Evolutionary conservation across 1,140 invertebrate species (phyloP).

Genomic region (Eumaeus atala): DNA sequence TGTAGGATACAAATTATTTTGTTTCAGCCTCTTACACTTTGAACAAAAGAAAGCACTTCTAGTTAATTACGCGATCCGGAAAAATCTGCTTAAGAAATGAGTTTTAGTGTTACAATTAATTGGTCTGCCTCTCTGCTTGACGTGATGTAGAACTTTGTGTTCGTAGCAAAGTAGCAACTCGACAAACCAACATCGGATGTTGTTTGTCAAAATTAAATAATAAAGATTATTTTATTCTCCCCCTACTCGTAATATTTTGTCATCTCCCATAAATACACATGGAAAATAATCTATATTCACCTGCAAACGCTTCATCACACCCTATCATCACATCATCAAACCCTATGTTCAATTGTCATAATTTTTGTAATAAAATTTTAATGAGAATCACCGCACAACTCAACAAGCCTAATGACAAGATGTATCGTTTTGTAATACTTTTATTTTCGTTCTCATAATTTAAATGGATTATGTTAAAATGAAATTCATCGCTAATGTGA

Average conservation of each 20-base stretch:
- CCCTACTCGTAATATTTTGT: constrained; percentile 17
- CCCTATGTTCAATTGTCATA: constrained; percentile 13
- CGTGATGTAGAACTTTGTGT: too few species aligned
- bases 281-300: neutral
- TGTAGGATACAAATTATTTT: too few species aligned
- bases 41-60: too few species aligned
- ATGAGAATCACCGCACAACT: neutral
- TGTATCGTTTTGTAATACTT: too few species aligned
- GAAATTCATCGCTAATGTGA: constrained; percentile 7
- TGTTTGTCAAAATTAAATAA: constrained; percentile 17
- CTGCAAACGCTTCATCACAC: constrained; percentile 6
- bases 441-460: too few species aligned
- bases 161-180: constrained; percentile 22
- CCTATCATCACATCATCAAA: constrained; percentile 22
- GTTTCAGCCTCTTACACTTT: too few species aligned
- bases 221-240: constrained; percentile 13
- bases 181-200: constrained; percentile 23
- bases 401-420: too few species aligned
- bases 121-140: too few species aligned
- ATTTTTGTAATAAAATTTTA: too few species aligned
- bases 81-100: too few species aligned
- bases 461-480: constrained; percentile 11
- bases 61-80: too few species aligned
- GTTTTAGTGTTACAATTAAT: too few species aligned
- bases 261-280: constrained; percentile 10